Percentiles rank a stretch among this genome's conserved stretches.
Conservation (phyloP, 2,888 invertebrate species). For the Escarpia spicata region DNA sequence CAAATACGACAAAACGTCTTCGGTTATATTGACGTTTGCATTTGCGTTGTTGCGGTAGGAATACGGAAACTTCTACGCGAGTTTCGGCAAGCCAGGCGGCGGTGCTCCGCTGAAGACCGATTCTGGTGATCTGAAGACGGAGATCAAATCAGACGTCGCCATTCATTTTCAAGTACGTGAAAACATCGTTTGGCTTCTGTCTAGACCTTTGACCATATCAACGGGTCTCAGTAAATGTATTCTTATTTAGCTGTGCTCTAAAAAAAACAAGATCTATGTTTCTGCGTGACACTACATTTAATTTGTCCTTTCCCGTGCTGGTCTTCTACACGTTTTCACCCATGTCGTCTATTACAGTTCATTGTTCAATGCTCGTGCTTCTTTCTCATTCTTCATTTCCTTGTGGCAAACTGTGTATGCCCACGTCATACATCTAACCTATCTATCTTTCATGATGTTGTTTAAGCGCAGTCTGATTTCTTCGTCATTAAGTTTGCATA, state of each 20-base stretch:
- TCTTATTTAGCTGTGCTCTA: not conserved
- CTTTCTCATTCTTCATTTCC: not conserved
- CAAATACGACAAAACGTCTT: not conserved
- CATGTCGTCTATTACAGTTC: not conserved
- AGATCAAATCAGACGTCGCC: constrained; percentile 35
- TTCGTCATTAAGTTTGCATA: too few species aligned
- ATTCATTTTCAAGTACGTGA: constrained; percentile 39
- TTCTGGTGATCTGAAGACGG: constrained; percentile 43
- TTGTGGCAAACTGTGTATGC: not conserved
- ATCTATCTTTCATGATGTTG: not conserved
- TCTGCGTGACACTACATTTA: not conserved
- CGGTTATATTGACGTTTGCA: not conserved
- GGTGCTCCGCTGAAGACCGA: constrained; percentile 48
- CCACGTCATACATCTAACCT: not conserved
- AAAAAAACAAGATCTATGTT: not conserved
- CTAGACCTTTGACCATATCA: not conserved
- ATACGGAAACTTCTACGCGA: constrained; percentile 21
- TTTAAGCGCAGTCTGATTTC: not conserved
- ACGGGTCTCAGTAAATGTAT: not conserved
- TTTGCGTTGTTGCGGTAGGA: not conserved
- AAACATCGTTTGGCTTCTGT: constrained; percentile 14
- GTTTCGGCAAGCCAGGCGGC: constrained; percentile 45
- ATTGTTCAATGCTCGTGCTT: not conserved
- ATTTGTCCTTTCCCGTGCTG: not conserved
- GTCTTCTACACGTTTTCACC: not conserved